phyloP scores from a whole-genome alignment of 2,113 vertebrate species.

The Monarcha castaneiventris region DNA sequence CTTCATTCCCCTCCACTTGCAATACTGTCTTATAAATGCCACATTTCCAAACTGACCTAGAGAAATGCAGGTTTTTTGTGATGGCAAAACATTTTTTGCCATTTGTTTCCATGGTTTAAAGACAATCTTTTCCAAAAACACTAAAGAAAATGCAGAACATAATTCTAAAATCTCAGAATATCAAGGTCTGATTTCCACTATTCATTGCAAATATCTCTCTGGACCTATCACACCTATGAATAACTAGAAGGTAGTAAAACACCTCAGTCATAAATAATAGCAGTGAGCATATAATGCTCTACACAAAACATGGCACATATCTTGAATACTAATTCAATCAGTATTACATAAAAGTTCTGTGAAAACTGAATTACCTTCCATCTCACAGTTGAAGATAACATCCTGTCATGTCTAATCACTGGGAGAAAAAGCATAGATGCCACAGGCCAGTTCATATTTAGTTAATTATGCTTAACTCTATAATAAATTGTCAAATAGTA shows the following conservation, averaged over 20 bases:
- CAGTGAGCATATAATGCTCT: not conserved
- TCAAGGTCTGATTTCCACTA: not conserved
- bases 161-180: not conserved
- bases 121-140: not conserved
- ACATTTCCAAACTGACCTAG: not conserved
- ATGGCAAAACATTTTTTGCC: not conserved
- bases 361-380: slow-evolving; percentile 65
- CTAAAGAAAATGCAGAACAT: not conserved
- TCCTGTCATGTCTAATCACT: slow-evolving; percentile 61
- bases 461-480: slow-evolving; percentile 46
- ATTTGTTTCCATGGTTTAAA: not conserved
- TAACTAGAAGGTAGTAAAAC: not conserved
- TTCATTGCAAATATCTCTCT: not conserved
- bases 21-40: not conserved
- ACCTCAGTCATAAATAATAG: slow-evolving; percentile 23
- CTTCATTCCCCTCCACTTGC: not conserved
- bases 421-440: slow-evolving; percentile 34
- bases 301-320: slow-evolving; percentile 27
- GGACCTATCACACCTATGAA: not conserved
- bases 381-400: slow-evolving; percentile 66
- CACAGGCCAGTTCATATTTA: slow-evolving; percentile 28
- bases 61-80: not conserved
- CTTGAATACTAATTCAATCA: slow-evolving; percentile 62
- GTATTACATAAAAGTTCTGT: slow-evolving; percentile 54
- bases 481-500: slow-evolving; percentile 53